Conservation (phyloP, 2,888 invertebrate genomes). For the Diarsia brunnea region DNA sequence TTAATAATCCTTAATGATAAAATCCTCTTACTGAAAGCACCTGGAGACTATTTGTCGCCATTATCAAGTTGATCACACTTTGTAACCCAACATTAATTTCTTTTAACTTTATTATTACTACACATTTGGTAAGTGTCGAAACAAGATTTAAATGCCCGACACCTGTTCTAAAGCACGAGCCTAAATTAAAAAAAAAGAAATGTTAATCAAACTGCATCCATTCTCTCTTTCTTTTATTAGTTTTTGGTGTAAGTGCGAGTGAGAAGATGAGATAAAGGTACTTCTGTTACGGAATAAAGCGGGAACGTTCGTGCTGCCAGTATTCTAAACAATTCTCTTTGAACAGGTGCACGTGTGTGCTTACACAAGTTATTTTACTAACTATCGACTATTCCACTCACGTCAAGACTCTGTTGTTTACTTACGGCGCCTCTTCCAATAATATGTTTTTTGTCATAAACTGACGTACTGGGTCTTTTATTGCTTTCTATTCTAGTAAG, state of each 20-base stretch:
- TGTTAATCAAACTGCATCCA: slow-evolving; percentile 41
- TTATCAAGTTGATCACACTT: not conserved
- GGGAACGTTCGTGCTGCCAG: slow-evolving; percentile 66
- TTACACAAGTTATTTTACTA: slow-evolving; percentile 83
- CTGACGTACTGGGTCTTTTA: slow-evolving; percentile 28
- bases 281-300: slow-evolving; percentile 66
- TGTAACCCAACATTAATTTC: slow-evolving; percentile 8
- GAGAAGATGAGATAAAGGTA: slow-evolving; percentile 40
- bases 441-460: slow-evolving; percentile 42
- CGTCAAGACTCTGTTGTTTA: slow-evolving; percentile 73
- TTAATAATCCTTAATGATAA: slow-evolving; percentile 25
- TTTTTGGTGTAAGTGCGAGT: slow-evolving; percentile 38
- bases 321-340: slow-evolving; percentile 83
- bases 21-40: slow-evolving; percentile 4
- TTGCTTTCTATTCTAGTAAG: slow-evolving; percentile 42
- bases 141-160: slow-evolving; percentile 49
- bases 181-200: slow-evolving; percentile 61
- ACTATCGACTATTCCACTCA: slow-evolving; percentile 77
- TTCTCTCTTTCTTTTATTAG: slow-evolving; percentile 46
- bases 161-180: slow-evolving; percentile 58
- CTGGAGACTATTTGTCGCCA: slow-evolving; percentile 4
- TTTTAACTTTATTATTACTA: slow-evolving; percentile 31
- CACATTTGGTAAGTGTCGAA: slow-evolving; percentile 37
- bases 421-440: slow-evolving; percentile 49
- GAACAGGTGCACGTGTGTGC: slow-evolving; percentile 87